Evolutionary conservation across 2,888 invertebrate species (phyloP).

Genomic region (Trachelus troglodyta): DNA sequence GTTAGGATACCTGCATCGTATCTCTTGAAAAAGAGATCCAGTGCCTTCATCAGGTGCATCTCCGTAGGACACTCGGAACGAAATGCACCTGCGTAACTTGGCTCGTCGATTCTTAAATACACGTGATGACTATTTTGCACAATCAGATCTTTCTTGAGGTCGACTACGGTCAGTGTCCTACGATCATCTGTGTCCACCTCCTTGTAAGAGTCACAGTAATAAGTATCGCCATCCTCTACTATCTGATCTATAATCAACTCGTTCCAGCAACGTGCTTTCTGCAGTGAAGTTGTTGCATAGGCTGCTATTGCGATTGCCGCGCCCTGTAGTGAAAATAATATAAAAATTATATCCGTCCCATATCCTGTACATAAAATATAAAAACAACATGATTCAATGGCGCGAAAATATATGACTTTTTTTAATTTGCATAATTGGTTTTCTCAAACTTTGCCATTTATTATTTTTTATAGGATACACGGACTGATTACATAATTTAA

Average conservation of each 20-base stretch:
- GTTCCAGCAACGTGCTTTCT: slow-evolving; percentile 56
- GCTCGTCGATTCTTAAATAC: slow-evolving; percentile 50
- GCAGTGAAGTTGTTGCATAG: slow-evolving; percentile 51
- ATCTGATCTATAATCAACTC: slow-evolving; percentile 57
- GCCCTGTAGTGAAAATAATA: slow-evolving; percentile 40
- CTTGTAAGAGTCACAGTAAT: slow-evolving; percentile 54
- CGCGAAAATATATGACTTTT: neutral
- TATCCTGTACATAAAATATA: neutral
- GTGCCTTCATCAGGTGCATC: slow-evolving; percentile 52
- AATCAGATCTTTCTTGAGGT: slow-evolving; percentile 43
- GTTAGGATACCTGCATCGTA: slow-evolving; percentile 50
- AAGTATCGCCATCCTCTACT: slow-evolving; percentile 58
- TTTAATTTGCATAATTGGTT: neutral
- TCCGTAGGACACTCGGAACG: slow-evolving; percentile 52
- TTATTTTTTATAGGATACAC: neutral
- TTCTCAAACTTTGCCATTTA: neutral
- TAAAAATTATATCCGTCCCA: neutral
- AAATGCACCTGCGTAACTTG: slow-evolving; percentile 54
- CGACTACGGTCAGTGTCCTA: slow-evolving; percentile 42
- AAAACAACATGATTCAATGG: neutral
- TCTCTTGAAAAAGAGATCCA: slow-evolving; percentile 52
- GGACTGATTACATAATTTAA: neutral
- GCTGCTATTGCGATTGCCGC: slow-evolving; percentile 58
- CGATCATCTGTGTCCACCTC: slow-evolving; percentile 46
- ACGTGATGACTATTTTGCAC: slow-evolving; percentile 48